phyloP scores from a whole-genome alignment of 2,888 invertebrate species.

The Rutpela maculata region DNA sequence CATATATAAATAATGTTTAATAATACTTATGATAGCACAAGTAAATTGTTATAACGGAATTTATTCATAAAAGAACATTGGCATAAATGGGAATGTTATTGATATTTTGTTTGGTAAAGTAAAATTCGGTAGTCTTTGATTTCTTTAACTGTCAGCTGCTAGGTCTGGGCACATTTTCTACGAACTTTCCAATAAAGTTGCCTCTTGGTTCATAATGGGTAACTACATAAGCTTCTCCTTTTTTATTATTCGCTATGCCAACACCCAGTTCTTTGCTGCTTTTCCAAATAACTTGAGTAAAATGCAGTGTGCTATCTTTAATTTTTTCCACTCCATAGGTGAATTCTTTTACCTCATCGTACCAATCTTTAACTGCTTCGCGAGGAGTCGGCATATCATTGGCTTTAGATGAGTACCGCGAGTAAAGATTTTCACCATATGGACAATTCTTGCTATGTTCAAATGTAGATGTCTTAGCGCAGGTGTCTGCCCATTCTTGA shows the following conservation, averaged over 20 bases:
- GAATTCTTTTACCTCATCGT: constrained; percentile 77
- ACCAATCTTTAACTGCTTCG: constrained; percentile 78
- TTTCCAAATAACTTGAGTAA: constrained; percentile 83
- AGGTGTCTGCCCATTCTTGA: constrained; percentile 83
- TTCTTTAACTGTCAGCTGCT: no score
- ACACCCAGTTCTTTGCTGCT: constrained; percentile 82
- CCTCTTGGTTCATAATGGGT: constrained; percentile 91
- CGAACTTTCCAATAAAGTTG: constrained; percentile 84
- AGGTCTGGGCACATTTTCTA: constrained; percentile 81
- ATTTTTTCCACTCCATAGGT: constrained; percentile 77
- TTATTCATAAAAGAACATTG: no score
- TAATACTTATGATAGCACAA: no score
- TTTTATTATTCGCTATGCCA: constrained; percentile 82
- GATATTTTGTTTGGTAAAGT: no score
- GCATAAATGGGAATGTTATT: no score
- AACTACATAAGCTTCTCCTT: constrained; percentile 89
- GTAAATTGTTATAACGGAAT: no score
- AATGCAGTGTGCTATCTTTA: constrained; percentile 68
- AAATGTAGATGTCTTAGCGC: constrained; percentile 80
- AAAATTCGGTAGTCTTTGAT: no score
- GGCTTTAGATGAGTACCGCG: constrained; percentile 77
- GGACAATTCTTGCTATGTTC: constrained; percentile 80
- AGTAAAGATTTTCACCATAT: constrained; percentile 79
- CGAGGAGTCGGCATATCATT: constrained; percentile 75
- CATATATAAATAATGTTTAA: no score